phyloP scores from a whole-genome alignment of 2,797 vertebrate species.

The Cichlasoma orientale region DNA sequence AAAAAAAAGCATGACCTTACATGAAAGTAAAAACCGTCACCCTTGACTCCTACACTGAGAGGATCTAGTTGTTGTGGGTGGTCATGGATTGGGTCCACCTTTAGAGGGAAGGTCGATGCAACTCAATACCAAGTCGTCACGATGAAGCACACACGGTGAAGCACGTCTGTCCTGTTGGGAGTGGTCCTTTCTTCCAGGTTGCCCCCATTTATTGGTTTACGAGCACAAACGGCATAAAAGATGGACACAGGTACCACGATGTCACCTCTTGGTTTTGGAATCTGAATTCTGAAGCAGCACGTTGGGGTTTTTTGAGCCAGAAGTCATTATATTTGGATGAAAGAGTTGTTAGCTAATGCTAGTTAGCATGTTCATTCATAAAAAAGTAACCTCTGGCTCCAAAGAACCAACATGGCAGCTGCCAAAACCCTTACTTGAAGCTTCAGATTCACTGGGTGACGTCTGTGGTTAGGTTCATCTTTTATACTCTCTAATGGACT shows the following conservation, averaged over 20 bases:
- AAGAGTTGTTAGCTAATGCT: too few relatives aligned
- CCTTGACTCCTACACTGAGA: neutral
- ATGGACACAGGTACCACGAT: neutral
- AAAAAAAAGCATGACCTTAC: neutral
- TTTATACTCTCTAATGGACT: neutral
- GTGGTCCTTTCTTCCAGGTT: too few relatives aligned
- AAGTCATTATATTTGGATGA: too few relatives aligned
- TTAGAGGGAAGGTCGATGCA: rapidly evolving
- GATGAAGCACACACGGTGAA: neutral
- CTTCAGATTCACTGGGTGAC: neutral
- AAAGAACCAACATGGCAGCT: neutral
- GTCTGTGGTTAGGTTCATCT: neutral
- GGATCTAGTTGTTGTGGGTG: neutral
- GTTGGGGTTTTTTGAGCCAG: neutral
- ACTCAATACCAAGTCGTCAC: neutral
- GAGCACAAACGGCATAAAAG: neutral
- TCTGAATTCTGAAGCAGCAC: neutral
- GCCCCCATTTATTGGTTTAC: neutral
- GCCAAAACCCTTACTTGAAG: neutral
- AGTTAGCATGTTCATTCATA: neutral
- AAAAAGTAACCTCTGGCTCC: neutral
- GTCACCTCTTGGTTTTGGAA: neutral
- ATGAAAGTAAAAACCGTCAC: neutral
- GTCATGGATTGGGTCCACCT: neutral
- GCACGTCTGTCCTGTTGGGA: neutral